Percentiles rank a stretch among this genome's conserved stretches.
Conservation (phyloP, 1,140 invertebrate genomes). For the Drosophila serrata region DNA sequence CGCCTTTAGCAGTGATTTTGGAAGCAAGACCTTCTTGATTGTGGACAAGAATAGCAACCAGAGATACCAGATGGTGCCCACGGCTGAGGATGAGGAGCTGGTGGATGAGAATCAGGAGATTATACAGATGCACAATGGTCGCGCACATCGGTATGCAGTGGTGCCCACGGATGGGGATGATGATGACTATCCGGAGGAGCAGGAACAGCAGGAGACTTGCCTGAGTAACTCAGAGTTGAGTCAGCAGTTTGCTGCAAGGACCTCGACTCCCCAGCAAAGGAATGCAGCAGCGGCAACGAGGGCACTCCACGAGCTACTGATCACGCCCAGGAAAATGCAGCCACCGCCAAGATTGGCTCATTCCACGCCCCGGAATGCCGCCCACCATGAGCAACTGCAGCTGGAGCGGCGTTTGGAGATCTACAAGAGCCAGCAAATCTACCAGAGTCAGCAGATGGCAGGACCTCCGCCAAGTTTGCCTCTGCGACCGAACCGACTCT, state of each 20-base stretch:
- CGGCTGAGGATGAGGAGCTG: constrained; percentile 87
- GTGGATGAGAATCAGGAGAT: constrained; percentile 87
- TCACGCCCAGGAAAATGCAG: constrained; percentile 88
- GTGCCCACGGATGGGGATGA: constrained; percentile 86
- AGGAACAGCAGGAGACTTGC: constrained; percentile 81
- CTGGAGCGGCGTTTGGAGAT: constrained; percentile 72
- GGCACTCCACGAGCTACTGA: constrained; percentile 90
- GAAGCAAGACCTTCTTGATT: constrained; percentile 87
- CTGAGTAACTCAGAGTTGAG: constrained; percentile 71
- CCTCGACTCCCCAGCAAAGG: constrained; percentile 73
- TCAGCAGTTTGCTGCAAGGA: constrained; percentile 64
- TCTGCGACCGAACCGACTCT: constrained; percentile 76
- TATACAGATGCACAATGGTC: constrained; percentile 88
- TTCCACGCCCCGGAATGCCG: constrained; percentile 71
- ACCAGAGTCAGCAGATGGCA: constrained; percentile 84
- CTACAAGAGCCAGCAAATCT: constrained; percentile 85
- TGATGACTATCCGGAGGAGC: constrained; percentile 65
- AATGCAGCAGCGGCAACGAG: constrained; percentile 89
- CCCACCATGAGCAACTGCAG: constrained; percentile 72
- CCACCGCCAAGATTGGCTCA: constrained; percentile 70
- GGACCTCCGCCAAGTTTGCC: constrained; percentile 80
- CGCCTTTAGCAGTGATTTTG: constrained; percentile 86
- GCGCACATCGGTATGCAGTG: constrained; percentile 87
- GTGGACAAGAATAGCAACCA: constrained; percentile 87
- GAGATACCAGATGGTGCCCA: constrained; percentile 87